Evolutionary conservation across 2,113 vertebrate genomes (phyloP).

Genomic region (Condylura cristata): DNA sequence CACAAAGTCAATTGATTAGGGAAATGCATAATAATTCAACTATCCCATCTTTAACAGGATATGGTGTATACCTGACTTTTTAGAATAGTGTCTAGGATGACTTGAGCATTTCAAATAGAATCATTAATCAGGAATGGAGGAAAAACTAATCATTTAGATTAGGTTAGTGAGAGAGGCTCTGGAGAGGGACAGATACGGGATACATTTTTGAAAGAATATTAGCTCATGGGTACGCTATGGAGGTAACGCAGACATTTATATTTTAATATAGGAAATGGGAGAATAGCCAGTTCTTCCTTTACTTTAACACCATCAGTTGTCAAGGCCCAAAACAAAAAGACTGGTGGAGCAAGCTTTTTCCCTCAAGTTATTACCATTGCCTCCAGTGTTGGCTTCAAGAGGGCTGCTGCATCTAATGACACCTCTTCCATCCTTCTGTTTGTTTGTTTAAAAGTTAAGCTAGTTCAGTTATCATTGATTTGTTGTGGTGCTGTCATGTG

Average conservation of each 20-base stretch:
- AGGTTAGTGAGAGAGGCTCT: background rate
- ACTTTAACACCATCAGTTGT: background rate
- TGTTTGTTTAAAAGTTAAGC: conserved; percentile 77
- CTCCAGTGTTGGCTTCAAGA: background rate
- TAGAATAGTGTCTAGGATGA: conserved; percentile 13
- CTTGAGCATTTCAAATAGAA: conserved; percentile 3
- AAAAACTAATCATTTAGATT: background rate
- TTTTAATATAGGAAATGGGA: background rate
- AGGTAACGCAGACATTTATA: background rate
- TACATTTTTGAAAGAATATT: background rate
- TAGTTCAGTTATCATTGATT: conserved; percentile 81
- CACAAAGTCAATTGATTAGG: background rate
- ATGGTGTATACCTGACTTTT: background rate
- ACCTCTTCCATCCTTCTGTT: conserved; percentile 58
- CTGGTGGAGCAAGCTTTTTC: background rate
- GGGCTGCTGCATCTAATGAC: conserved; percentile 43
- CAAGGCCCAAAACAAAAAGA: background rate
- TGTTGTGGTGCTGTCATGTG: conserved; percentile 72
- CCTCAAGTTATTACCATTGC: conserved; percentile 17
- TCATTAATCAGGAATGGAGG: background rate
- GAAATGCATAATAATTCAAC: background rate
- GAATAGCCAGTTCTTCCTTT: conserved; percentile 1
- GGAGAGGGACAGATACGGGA: background rate
- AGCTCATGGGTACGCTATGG: background rate
- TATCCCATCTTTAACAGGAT: conserved; percentile 3